These are phyloP conservation scores for Trididemnum clinides DNA, from an alignment of 23 tunicate species.

Conservation along the genomic window DNA sequence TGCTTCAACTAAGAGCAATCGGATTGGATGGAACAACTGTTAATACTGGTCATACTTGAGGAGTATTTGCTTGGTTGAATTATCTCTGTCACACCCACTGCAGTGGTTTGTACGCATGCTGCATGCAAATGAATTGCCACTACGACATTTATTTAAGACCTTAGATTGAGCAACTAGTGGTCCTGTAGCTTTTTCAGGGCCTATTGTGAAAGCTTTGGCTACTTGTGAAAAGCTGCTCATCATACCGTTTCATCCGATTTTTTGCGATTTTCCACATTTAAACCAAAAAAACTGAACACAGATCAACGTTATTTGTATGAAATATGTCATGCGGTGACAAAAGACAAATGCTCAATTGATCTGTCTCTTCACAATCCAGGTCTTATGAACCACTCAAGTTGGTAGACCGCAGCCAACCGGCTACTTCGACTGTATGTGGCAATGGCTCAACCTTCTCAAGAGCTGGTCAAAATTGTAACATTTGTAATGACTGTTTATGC, in stretches of 20 bases:
- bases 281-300: background rate
- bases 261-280: background rate
- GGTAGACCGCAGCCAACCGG: slow-evolving; percentile 14
- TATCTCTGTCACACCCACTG: background rate
- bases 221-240: slow-evolving; percentile 5
- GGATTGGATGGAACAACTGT: slow-evolving; percentile 2
- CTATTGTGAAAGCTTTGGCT: background rate
- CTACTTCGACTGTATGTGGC: background rate
- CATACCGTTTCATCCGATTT: background rate
- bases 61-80: background rate
- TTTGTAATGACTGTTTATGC: slow-evolving; percentile 1
- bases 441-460: background rate
- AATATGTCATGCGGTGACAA: background rate
- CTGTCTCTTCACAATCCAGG: slow-evolving; percentile 5
- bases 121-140: slow-evolving; percentile 1
- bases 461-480: background rate
- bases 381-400: background rate
- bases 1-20: background rate
- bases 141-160: background rate
- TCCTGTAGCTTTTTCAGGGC: background rate
- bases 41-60: slow-evolving; percentile 8
- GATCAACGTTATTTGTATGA: slow-evolving; percentile 7
- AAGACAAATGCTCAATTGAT: background rate
- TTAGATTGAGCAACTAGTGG: slow-evolving; percentile 1
- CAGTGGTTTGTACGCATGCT: background rate